Percentiles rank a stretch among this genome's conserved stretches.
Conservation (phyloP, 2,797 vertebrate genomes). For the Delichon dasypus region DNA sequence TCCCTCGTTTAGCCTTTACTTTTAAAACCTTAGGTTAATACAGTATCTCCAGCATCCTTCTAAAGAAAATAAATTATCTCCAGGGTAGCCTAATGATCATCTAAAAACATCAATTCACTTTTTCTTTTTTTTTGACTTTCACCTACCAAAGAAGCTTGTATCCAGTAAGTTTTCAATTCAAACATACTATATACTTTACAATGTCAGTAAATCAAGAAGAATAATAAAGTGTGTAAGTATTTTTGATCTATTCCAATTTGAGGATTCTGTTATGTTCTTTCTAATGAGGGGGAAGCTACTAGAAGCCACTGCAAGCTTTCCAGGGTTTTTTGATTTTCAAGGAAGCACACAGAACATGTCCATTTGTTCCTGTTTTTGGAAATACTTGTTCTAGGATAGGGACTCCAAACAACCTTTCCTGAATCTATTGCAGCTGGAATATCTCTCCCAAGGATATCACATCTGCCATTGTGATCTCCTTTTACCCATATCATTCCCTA, state of each 20-base stretch:
- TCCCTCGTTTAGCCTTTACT: neutral
- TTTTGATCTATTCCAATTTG: neutral
- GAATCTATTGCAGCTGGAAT: neutral
- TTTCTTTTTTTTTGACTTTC: neutral
- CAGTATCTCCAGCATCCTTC: neutral
- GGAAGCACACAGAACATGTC: neutral
- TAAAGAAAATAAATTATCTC: neutral
- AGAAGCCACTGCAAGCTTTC: neutral
- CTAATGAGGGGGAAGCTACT: neutral
- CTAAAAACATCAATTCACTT: neutral
- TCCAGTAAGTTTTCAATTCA: neutral
- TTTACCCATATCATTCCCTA: neutral
- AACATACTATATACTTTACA: neutral
- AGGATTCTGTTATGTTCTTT: neutral
- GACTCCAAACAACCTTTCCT: neutral
- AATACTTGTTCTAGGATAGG: neutral
- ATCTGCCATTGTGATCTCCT: neutral
- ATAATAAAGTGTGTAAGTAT: neutral
- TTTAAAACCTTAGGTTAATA: neutral
- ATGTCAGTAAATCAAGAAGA: neutral
- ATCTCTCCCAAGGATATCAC: neutral
- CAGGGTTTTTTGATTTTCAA: neutral
- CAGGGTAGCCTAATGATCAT: neutral
- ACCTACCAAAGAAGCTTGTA: neutral
- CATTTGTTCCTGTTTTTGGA: neutral